phyloP scores from a whole-genome alignment of 2,888 invertebrate species.

The Argyresthia goedartella region DNA sequence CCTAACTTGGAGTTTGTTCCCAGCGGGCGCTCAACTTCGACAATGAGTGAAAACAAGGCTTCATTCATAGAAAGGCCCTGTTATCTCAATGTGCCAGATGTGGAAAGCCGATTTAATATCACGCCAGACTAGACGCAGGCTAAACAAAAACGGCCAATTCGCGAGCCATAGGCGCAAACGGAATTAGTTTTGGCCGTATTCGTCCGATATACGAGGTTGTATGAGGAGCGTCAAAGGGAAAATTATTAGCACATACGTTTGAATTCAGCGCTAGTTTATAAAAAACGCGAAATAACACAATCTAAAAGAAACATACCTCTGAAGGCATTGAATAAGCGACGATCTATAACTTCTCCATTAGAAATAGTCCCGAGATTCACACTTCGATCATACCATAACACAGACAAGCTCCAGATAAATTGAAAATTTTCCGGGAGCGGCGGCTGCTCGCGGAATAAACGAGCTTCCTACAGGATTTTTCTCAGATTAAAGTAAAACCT shows the following conservation, averaged over 20 bases:
- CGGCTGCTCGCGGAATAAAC: neutral
- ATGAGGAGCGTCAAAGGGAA: too few relatives aligned
- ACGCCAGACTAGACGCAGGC: constrained; percentile 12
- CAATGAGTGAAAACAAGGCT: neutral
- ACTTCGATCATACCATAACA: too few relatives aligned
- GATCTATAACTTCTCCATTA: too few relatives aligned
- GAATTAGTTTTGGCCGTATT: neutral
- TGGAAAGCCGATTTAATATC: constrained; percentile 26
- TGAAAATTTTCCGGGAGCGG: too few relatives aligned
- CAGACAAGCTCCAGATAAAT: too few relatives aligned
- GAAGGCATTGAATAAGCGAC: too few relatives aligned
- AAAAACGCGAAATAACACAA: too few relatives aligned
- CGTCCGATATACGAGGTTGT: too few relatives aligned
- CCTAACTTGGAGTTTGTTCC: neutral
- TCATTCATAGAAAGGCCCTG: constrained; percentile 8
- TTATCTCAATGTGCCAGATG: constrained; percentile 28
- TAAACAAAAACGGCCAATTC: constrained; percentile 14
- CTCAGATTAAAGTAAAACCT: neutral
- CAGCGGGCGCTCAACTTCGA: neutral
- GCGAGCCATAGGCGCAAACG: neutral
- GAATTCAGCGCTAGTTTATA: too few relatives aligned
- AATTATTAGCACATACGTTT: too few relatives aligned
- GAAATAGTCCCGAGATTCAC: too few relatives aligned
- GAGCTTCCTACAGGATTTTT: neutral
- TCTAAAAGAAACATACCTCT: too few relatives aligned